phyloP scores from a whole-genome alignment of 2,797 vertebrate genomes.

The Ctenopoma kingsleyae region DNA sequence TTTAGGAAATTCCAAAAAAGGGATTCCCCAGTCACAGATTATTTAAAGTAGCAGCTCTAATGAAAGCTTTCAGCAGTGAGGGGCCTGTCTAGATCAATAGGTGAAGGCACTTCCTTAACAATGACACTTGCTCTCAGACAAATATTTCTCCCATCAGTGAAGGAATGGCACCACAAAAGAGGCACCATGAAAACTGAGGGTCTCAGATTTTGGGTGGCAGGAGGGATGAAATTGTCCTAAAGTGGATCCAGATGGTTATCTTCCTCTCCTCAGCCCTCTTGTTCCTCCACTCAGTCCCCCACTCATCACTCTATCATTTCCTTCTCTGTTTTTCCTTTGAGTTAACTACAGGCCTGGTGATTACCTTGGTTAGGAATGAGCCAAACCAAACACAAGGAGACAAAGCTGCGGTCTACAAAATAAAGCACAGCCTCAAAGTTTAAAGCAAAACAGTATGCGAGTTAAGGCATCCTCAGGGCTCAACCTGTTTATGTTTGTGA shows the following conservation, averaged over 20 bases:
- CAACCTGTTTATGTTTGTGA: slow-evolving; percentile 42
- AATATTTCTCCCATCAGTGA: slow-evolving; percentile 56
- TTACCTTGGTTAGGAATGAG: slow-evolving; percentile 63
- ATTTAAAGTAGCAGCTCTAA: slow-evolving; percentile 7
- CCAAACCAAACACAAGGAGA: slow-evolving; percentile 73
- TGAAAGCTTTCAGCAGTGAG: slow-evolving; percentile 14
- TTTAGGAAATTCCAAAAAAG: slow-evolving; percentile 12
- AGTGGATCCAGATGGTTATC: slow-evolving; percentile 81
- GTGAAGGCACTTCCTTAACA: slow-evolving; percentile 55
- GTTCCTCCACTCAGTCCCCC: slow-evolving; percentile 40
- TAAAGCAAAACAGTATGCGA: slow-evolving; percentile 42
- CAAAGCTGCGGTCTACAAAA: slow-evolving; percentile 48
- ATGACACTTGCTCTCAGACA: slow-evolving; percentile 61
- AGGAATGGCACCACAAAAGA: slow-evolving; percentile 79
- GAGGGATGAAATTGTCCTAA: slow-evolving; percentile 70
- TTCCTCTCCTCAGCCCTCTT: slow-evolving; percentile 45
- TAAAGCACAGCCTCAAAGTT: slow-evolving; percentile 57
- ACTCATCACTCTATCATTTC: slow-evolving; percentile 76
- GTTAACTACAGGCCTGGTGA: slow-evolving; percentile 57
- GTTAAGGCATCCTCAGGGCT: slow-evolving; percentile 49
- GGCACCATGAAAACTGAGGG: slow-evolving; percentile 68
- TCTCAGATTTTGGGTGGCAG: slow-evolving; percentile 60
- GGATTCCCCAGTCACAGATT: background rate
- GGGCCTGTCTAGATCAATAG: slow-evolving; percentile 41
- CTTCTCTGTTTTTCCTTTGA: slow-evolving; percentile 3